These are phyloP conservation scores for Caenorhabditis sp. DNA, from an alignment of 2,888 invertebrate species.

Conservation along the genomic window DNA sequence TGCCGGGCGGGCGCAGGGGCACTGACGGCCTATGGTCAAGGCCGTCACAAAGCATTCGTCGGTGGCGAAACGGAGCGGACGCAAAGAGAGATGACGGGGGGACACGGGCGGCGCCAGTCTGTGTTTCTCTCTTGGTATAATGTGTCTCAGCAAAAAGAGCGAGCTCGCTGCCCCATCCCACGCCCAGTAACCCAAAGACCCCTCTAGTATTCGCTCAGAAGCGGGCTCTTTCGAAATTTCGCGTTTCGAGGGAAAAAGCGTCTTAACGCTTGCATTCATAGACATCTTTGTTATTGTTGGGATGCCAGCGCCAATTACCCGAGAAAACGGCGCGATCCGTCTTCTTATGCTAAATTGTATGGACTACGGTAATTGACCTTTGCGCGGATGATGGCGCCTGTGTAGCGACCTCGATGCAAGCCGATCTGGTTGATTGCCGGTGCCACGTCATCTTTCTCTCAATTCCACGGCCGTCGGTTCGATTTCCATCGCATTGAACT, in stretches of 20 bases:
- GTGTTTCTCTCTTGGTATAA: conserved; percentile 48
- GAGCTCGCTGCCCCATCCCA: conserved; percentile 4
- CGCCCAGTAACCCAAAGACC: neutral
- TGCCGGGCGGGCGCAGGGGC: conserved; percentile 1
- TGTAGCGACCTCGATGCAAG: neutral
- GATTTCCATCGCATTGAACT: conserved; percentile 51
- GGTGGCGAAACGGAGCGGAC: conserved; percentile 32
- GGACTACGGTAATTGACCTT: conserved; percentile 23
- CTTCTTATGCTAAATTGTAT: neutral
- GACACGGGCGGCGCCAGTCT: conserved; percentile 49
- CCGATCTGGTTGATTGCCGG: conserved; percentile 5
- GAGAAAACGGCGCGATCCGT: neutral
- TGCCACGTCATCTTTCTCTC: conserved; percentile 30
- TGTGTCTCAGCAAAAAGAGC: conserved; percentile 16
- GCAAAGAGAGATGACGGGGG: conserved; percentile 15
- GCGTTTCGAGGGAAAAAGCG: neutral
- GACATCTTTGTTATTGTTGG: neutral
- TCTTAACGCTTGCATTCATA: neutral
- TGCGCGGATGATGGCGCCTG: neutral
- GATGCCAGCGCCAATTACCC: neutral
- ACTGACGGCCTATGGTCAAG: conserved; percentile 39
- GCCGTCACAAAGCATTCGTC: conserved; percentile 37
- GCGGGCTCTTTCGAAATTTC: neutral
- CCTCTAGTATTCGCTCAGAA: neutral
- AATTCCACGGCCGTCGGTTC: conserved; percentile 1